Conservation (phyloP, 2,113 vertebrate genomes). For the Mobula birostris region DNA sequence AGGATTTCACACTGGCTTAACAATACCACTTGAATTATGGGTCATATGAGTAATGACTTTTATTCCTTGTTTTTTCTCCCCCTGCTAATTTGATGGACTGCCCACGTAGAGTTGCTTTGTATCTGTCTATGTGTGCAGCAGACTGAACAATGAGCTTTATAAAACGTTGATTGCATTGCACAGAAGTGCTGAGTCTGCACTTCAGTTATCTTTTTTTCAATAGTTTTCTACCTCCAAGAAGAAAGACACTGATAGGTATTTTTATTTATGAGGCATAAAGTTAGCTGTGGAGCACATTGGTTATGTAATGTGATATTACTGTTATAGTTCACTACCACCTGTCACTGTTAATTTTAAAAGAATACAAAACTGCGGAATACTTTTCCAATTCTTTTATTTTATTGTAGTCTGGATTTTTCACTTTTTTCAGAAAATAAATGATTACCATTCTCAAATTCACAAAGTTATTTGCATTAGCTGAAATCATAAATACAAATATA, state of each 20-base stretch:
- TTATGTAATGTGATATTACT: not conserved
- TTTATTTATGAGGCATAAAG: not conserved
- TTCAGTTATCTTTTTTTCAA: not conserved
- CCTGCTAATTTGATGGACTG: not conserved
- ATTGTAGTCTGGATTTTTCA: not conserved
- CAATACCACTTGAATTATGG: not conserved
- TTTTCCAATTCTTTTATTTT: not conserved
- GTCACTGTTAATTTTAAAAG: not conserved
- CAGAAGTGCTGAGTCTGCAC: not conserved
- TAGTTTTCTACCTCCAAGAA: not conserved
- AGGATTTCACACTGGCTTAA: not conserved
- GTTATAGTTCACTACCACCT: not conserved
- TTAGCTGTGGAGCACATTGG: not conserved
- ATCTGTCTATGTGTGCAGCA: not conserved
- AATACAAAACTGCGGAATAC: not conserved
- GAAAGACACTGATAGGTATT: not conserved
- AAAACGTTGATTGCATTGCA: not conserved
- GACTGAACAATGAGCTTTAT: not conserved
- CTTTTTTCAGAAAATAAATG: not conserved
- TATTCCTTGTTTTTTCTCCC: not conserved
- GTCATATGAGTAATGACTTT: not conserved
- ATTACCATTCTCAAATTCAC: not conserved
- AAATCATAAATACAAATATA: not conserved
- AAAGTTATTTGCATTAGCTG: not conserved
- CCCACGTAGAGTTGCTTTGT: not conserved